A percentile compares a stretch with the other conserved stretches of the same genome.
These are phyloP conservation scores for Copidosoma aretas DNA, from an alignment of 2,888 invertebrate genomes.

Conservation along the genomic window DNA sequence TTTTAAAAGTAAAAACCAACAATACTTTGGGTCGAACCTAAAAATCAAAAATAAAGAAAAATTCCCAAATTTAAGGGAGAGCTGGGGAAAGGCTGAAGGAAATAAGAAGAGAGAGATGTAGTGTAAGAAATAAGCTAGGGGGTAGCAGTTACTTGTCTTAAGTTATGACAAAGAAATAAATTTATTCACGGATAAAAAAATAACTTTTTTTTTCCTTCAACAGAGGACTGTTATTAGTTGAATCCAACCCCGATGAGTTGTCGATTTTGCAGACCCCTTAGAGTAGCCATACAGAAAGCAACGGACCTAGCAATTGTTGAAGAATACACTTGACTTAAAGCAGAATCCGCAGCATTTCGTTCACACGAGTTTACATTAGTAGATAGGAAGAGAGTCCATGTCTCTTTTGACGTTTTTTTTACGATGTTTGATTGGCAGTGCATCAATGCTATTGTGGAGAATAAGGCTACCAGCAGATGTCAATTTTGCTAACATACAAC, in stretches of 20 bases:
- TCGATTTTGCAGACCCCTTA: conserved; percentile 8
- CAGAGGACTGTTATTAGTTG: not conserved
- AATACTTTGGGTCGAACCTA: no score
- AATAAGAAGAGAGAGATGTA: no score
- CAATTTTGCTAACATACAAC: conserved; percentile 6
- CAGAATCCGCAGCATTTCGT: not conserved
- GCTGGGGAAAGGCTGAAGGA: no score
- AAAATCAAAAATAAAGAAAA: no score
- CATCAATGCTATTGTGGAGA: conserved; percentile 1
- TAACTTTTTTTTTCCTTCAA: no score
- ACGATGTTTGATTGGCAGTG: not conserved
- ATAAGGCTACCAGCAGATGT: conserved; percentile 5
- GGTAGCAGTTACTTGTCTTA: no score
- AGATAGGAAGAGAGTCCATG: not conserved
- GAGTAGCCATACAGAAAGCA: conserved; percentile 17
- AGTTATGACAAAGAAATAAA: no score
- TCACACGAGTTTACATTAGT: conserved; percentile 3
- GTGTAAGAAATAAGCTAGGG: no score
- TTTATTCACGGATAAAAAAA: no score
- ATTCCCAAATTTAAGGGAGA: no score
- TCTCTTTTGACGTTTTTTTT: no score
- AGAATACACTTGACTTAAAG: conserved; percentile 5
- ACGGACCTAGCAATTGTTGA: not conserved
- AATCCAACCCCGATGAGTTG: conserved; percentile 13
- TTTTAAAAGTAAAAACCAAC: no score